phyloP scores from a whole-genome alignment of 2,888 invertebrate species.

The Drosophila monieri region DNA sequence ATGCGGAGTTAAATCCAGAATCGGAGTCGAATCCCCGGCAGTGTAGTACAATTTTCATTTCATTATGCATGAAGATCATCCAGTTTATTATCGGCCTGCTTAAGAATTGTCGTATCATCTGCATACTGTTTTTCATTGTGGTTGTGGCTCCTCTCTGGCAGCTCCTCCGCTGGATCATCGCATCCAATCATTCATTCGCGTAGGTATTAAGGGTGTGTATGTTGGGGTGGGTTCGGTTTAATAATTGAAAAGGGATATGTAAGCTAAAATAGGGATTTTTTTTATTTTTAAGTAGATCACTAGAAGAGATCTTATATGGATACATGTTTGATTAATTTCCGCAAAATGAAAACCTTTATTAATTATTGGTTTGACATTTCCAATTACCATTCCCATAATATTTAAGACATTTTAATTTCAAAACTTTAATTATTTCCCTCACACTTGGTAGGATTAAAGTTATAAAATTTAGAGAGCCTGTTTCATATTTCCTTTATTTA shows the following conservation, averaged over 20 bases:
- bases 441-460: not conserved
- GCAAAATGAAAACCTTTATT: not conserved
- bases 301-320: not conserved
- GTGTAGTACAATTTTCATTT: constrained; percentile 63
- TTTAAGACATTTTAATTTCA: not conserved
- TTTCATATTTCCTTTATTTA: not conserved
- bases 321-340: not conserved
- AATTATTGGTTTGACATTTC: not conserved
- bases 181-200: constrained; percentile 33
- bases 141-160: constrained; percentile 72
- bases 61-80: constrained; percentile 52
- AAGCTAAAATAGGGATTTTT: not conserved
- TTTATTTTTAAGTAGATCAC: not conserved
- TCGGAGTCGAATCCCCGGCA: constrained; percentile 22
- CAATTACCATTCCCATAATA: not conserved
- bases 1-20: constrained; percentile 13
- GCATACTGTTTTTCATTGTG: constrained; percentile 70
- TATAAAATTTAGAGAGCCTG: not conserved
- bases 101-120: constrained; percentile 76
- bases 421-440: not conserved
- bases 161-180: constrained; percentile 63
- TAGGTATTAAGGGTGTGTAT: constrained; percentile 20
- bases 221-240: constrained; percentile 7
- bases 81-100: constrained; percentile 59
- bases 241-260: not conserved